Percentiles rank a stretch among this genome's conserved stretches.
These are phyloP conservation scores for Andinoacara biseriatus DNA, from an alignment of 2,113 vertebrate genomes.

Conservation along the genomic window DNA sequence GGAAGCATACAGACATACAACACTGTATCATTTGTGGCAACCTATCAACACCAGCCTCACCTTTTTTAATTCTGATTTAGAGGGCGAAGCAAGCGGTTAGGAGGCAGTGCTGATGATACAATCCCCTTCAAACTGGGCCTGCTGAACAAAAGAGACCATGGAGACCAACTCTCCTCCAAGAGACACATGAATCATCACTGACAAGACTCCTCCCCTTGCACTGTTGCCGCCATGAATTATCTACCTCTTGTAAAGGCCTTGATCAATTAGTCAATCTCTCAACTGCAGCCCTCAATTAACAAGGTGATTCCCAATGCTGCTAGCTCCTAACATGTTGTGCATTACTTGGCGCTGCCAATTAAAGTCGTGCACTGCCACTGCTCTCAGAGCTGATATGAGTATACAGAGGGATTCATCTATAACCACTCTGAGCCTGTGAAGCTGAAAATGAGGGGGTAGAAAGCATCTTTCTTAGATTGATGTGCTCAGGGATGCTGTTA, in stretches of 20 bases:
- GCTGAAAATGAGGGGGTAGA: constrained; percentile 68
- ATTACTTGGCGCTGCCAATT: constrained; percentile 72
- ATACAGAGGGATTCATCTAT: constrained; percentile 63
- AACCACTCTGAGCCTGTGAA: constrained; percentile 53
- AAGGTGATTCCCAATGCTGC: constrained; percentile 71
- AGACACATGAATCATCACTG: constrained; percentile 78
- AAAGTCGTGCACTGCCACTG: constrained; percentile 41
- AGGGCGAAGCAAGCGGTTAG: constrained; percentile 49
- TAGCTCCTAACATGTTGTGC: constrained; percentile 57
- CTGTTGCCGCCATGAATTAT: constrained; percentile 71
- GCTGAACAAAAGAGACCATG: constrained; percentile 73
- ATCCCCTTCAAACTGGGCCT: constrained; percentile 49
- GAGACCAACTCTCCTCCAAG: constrained; percentile 65
- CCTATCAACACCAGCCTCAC: constrained; percentile 74
- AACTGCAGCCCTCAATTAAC: constrained; percentile 77
- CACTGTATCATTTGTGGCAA: constrained; percentile 81
- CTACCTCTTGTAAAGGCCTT: constrained; percentile 69
- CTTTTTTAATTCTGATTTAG: constrained; percentile 79
- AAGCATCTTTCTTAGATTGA: constrained; percentile 65
- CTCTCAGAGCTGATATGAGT: constrained; percentile 45
- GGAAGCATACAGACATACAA: constrained; percentile 65
- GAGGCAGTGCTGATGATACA: constrained; percentile 64
- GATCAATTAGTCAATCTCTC: constrained; percentile 83
- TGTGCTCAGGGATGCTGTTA: constrained; percentile 74
- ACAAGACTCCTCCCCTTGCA: constrained; percentile 70